phyloP scores from a whole-genome alignment of 1,140 invertebrate genomes.

The Platorchestia sp. region DNA sequence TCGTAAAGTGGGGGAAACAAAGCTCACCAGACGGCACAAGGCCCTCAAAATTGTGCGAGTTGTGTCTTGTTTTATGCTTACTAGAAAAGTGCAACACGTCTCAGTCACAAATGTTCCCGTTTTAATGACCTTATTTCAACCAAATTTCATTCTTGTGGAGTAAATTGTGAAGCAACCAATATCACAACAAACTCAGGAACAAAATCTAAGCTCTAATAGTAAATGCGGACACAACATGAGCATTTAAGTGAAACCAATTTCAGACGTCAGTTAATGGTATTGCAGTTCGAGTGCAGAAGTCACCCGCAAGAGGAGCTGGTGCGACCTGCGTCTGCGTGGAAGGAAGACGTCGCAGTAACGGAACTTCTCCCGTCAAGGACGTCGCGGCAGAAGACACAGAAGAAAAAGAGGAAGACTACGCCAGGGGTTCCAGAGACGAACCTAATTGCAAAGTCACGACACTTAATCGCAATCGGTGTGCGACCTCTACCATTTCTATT shows the following conservation, averaged over 20 bases:
- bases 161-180: too few relatives aligned
- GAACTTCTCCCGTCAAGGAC: background rate
- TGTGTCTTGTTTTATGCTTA: too few relatives aligned
- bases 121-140: too few relatives aligned
- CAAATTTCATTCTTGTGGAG: too few relatives aligned
- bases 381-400: background rate
- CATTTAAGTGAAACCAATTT: background rate
- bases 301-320: background rate
- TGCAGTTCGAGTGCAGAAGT: background rate
- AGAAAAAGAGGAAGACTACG: background rate
- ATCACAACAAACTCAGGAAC: background rate
- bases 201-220: background rate
- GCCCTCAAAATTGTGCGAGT: too few relatives aligned
- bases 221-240: background rate
- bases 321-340: background rate
- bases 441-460: background rate
- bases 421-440: background rate
- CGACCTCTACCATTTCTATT: background rate
- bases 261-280: background rate
- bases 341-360: constrained; percentile 11
- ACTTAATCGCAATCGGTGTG: background rate
- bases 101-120: too few relatives aligned
- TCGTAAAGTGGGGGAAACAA: too few relatives aligned
- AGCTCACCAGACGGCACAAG: too few relatives aligned
- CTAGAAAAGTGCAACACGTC: too few relatives aligned